phyloP scores from a whole-genome alignment of 2,113 vertebrate species.

The Hepsetus odoe region DNA sequence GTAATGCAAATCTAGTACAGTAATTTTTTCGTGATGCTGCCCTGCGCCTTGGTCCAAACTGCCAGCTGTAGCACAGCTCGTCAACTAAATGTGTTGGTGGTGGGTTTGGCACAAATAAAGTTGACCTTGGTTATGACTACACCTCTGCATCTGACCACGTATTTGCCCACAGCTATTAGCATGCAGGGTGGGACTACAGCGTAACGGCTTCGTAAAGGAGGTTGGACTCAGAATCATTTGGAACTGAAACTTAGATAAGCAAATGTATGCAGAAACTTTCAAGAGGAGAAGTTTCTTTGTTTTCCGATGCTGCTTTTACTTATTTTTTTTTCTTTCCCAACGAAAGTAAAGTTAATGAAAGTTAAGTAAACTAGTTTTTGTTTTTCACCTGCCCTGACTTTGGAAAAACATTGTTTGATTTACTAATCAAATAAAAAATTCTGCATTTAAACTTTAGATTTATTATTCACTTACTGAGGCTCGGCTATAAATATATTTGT shows the following conservation, averaged over 20 bases:
- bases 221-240: constrained; percentile 8
- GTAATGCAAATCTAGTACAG: not conserved
- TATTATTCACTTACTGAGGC: too few relatives aligned
- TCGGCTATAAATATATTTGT: too few relatives aligned
- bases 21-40: not conserved
- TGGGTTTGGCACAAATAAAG: constrained; percentile 43
- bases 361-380: too few relatives aligned
- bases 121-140: constrained; percentile 55
- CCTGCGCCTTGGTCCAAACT: not conserved
- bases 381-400: not conserved
- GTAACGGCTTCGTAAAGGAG: constrained; percentile 14
- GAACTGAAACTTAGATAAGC: constrained; percentile 49
- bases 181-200: constrained; percentile 59
- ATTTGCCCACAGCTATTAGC: constrained; percentile 40
- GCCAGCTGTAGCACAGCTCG: not conserved
- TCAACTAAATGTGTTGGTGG: not conserved
- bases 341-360: not conserved
- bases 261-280: constrained; percentile 1
- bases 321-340: not conserved
- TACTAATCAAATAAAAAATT: too few relatives aligned
- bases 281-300: constrained; percentile 28
- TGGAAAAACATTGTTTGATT: too few relatives aligned
- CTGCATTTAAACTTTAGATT: too few relatives aligned
- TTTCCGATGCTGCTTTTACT: not conserved
- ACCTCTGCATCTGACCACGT: constrained; percentile 54